phyloP scores from a whole-genome alignment of 1,140 invertebrate genomes.

The Eriosoma lanigerum region DNA sequence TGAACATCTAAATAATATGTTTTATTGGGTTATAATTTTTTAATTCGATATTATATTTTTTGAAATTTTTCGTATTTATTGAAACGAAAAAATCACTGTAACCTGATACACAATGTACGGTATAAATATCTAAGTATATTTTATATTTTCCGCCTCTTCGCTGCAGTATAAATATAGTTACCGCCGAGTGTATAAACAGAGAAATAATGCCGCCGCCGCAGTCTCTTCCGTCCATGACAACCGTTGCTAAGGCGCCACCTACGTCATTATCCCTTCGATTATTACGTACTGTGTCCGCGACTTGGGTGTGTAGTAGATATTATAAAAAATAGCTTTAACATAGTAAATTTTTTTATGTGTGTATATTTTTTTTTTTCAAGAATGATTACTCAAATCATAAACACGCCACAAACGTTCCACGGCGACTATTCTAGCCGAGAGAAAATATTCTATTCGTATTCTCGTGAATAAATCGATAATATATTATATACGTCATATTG shows the following conservation, averaged over 20 bases:
- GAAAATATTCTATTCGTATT: slow-evolving; percentile 3
- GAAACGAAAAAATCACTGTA: too few species aligned
- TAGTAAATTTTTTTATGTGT: not conserved
- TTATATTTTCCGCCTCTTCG: too few species aligned
- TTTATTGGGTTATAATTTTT: too few species aligned
- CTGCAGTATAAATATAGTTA: too few species aligned
- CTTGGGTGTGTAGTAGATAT: slow-evolving; percentile 29
- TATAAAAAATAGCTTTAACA: not conserved
- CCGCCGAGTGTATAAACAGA: slow-evolving; percentile 26
- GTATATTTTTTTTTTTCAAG: not conserved
- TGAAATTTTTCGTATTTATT: too few species aligned
- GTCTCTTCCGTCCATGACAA: slow-evolving; percentile 24
- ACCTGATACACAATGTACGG: too few species aligned
- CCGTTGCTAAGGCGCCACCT: slow-evolving; percentile 41
- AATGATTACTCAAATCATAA: slow-evolving; percentile 16
- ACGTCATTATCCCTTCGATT: slow-evolving; percentile 49
- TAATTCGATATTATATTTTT: too few species aligned
- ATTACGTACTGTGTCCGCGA: slow-evolving; percentile 17
- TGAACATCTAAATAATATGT: too few species aligned
- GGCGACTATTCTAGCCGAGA: not conserved
- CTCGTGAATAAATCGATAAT: not conserved
- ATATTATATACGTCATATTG: too few species aligned
- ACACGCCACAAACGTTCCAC: not conserved
- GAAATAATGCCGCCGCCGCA: not conserved
- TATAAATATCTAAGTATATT: too few species aligned